A percentile compares a stretch with the other conserved stretches of the same genome.
Evolutionary conservation across 92 coral and sea anemone species (phyloP).

Genomic region (Zoanthus solanderi): DNA sequence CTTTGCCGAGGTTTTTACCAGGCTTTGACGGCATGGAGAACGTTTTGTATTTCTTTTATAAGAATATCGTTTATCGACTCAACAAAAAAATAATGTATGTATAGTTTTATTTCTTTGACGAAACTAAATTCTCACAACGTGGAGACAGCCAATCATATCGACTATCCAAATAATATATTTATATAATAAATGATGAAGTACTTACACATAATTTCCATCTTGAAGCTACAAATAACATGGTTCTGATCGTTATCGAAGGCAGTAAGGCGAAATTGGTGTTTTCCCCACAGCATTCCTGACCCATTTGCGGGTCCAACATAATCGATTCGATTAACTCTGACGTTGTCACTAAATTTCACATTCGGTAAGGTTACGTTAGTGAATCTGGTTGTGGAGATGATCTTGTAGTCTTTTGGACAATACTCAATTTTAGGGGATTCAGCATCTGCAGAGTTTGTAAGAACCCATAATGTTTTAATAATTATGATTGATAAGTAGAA

Average conservation of each 20-base stretch:
- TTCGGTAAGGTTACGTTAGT: conserved; percentile 29
- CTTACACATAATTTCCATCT: conserved; percentile 22
- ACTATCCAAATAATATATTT: too few species aligned
- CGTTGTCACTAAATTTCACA: conserved; percentile 33
- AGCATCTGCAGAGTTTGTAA: not conserved
- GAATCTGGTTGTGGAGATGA: not conserved
- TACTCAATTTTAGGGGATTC: conserved; percentile 28
- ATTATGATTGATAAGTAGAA: too few species aligned
- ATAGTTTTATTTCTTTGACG: too few species aligned
- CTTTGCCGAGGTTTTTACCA: too few species aligned
- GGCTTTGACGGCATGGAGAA: too few species aligned
- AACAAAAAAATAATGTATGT: too few species aligned
- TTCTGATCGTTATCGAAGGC: conserved; percentile 30
- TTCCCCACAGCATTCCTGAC: conserved; percentile 16
- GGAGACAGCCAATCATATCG: too few species aligned
- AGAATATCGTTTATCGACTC: too few species aligned
- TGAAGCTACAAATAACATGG: not conserved
- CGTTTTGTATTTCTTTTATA: too few species aligned
- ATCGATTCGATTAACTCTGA: conserved; percentile 9
- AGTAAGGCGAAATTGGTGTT: conserved; percentile 2
- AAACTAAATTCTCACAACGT: too few species aligned
- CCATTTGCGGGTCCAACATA: conserved; percentile 18
- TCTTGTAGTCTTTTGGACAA: conserved; percentile 41
- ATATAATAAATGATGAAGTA: too few species aligned
- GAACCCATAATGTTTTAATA: too few species aligned